Base-by-base conservation (phyloP, 2,797 vertebrate species). In the Gadopsis bispinosus region DNA sequence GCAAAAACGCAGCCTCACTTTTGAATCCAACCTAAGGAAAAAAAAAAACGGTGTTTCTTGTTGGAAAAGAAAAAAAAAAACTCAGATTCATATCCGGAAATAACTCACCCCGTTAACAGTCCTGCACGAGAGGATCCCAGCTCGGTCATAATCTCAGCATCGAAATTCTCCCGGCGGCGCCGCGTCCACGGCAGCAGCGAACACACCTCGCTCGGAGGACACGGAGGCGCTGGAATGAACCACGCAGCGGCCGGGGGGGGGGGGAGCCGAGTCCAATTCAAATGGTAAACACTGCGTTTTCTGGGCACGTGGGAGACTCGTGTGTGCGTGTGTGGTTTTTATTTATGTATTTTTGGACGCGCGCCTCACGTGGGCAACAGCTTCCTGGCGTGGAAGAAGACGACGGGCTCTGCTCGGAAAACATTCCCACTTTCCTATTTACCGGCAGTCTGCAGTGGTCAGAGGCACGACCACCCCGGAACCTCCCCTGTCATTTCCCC, bases 191-290 rank as follows among this genome's bases (percentile, higher is more conserved):
- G 26, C 26, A 73, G 74, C 71, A 81, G 45, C 26, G 67, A 73
- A 67, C 61, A 33, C 80, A 66, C 69, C 74, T 86, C 84, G 79
- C 77, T 10, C 70, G 22, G 80, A 87, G 72, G 83, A 88, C 22
- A 63, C 80, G 39, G 59, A 83, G 81, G 62, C 64, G 70, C 78
- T 78, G 93, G 93, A 92, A 90, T 75, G 85, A 91, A 92, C 91
- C 93, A 91, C 83, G 5, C 72, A 37, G 62, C 10, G 66, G 53
- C 77, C 50, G 17, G 73, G 50, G 43, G 63, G 50, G 43, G 63
- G 77, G 83, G 82, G 60, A 39, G 35, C 16, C 9, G 77, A 71
- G 69, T 78, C 66, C 69, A 29, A 19, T 17, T 60, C 72, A 10
- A 5, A 29, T 14, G 19, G 48, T 51, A 63, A 72, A 83, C 76